Conservation (phyloP, 2,888 invertebrate species). For the Lumbricus terrestris region DNA sequence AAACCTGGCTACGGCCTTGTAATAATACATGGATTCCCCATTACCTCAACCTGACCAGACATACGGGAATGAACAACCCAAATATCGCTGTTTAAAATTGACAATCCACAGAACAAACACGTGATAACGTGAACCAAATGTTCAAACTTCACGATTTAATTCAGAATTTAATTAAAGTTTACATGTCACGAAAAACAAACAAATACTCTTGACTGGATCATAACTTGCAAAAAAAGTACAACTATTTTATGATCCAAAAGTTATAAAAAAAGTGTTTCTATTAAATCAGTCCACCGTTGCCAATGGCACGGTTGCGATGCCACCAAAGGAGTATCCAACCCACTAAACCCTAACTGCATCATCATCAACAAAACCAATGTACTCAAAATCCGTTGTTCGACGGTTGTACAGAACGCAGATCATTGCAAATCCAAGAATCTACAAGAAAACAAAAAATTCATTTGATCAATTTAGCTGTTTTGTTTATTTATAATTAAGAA, state of each 20-base stretch:
- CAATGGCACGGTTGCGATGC: not conserved
- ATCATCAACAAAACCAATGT: not conserved
- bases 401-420: not conserved
- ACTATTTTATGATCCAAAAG: not conserved
- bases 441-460: not conserved
- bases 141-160: not conserved
- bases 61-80: too few species aligned
- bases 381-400: not conserved
- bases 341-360: constrained; percentile 11
- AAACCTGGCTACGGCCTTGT: too few species aligned
- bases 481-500: not conserved
- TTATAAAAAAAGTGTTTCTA: too few species aligned
- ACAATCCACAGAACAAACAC: too few species aligned
- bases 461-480: not conserved
- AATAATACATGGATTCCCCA: too few species aligned
- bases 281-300: not conserved
- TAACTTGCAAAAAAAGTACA: not conserved
- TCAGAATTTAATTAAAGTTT: not conserved
- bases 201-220: not conserved
- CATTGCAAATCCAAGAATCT: not conserved
- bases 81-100: too few species aligned
- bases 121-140: too few species aligned
- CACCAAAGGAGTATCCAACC: not conserved
- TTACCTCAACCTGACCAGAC: too few species aligned
- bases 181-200: not conserved